These are phyloP conservation scores for Parnassius apollo DNA, from an alignment of 2,888 invertebrate genomes.

Conservation along the genomic window DNA sequence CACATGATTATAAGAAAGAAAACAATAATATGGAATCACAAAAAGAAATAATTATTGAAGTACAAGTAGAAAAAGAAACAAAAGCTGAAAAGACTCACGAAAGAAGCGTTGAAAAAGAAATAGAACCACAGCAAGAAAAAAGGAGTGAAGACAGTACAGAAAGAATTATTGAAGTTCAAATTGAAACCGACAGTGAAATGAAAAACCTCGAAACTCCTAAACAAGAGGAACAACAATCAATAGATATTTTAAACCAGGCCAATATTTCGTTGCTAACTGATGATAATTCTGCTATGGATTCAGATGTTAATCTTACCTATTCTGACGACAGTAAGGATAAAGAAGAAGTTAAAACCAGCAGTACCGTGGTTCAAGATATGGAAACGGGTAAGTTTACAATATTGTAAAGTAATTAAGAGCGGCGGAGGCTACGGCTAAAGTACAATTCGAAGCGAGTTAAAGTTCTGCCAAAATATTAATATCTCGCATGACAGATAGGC, in stretches of 20 bases:
- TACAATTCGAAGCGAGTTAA: too few species aligned
- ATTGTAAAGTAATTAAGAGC: background rate
- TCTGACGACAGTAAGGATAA: slow-evolving; percentile 48
- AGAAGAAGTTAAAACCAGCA: slow-evolving; percentile 20
- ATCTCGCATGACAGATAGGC: too few species aligned
- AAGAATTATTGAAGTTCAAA: slow-evolving; percentile 21
- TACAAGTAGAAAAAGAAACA: slow-evolving; percentile 21
- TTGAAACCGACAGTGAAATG: slow-evolving; percentile 16
- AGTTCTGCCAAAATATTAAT: too few species aligned
- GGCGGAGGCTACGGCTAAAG: too few species aligned
- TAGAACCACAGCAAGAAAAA: slow-evolving; percentile 15
- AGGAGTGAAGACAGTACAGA: slow-evolving; percentile 4
- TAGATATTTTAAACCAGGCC: slow-evolving; percentile 53
- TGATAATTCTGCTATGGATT: slow-evolving; percentile 55
- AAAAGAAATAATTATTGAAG: slow-evolving; percentile 26
- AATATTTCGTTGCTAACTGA: slow-evolving; percentile 65
- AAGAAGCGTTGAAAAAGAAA: slow-evolving; percentile 7
- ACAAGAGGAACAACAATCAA: slow-evolving; percentile 19
- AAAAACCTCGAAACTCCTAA: slow-evolving; percentile 14
- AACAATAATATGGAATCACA: slow-evolving; percentile 26
- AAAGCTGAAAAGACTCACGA: slow-evolving; percentile 22
- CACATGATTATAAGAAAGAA: slow-evolving; percentile 28
- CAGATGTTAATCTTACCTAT: slow-evolving; percentile 56
- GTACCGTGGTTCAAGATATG: background rate
- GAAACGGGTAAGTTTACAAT: slow-evolving; percentile 8